Percentiles rank a stretch among this genome's conserved stretches.
Evolutionary conservation across 2,113 vertebrate species (phyloP).

Genomic region (Mastomys natalensis): DNA sequence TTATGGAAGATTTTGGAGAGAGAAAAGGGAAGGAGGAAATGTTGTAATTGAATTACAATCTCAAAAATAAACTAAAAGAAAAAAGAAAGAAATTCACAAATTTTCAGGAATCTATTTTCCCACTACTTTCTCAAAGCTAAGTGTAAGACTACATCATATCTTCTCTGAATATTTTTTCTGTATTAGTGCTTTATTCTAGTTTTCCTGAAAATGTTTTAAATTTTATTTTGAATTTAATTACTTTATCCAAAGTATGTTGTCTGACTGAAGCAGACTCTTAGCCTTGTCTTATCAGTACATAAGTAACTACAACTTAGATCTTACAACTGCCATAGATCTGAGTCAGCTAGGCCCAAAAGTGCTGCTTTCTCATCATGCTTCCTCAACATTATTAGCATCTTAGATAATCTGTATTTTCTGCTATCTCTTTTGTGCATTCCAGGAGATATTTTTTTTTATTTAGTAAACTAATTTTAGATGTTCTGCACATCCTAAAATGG

Average conservation of each 20-base stretch:
- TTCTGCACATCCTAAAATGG: background rate
- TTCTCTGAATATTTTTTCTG: background rate
- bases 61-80: background rate
- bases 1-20: background rate
- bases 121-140: background rate
- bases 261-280: background rate
- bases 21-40: background rate
- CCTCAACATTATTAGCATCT: background rate
- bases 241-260: background rate
- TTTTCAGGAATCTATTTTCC: background rate
- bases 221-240: background rate
- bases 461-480: background rate
- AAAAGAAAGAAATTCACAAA: background rate
- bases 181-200: background rate
- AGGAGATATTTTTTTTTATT: background rate
- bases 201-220: background rate
- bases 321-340: rapidly evolving
- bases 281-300: background rate
- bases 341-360: background rate
- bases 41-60: background rate
- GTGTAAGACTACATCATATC: background rate
- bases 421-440: background rate
- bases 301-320: no score
- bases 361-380: background rate
- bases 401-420: background rate